Conservation (phyloP, 2,888 invertebrate species). For the Drosophila fulvimacula region DNA sequence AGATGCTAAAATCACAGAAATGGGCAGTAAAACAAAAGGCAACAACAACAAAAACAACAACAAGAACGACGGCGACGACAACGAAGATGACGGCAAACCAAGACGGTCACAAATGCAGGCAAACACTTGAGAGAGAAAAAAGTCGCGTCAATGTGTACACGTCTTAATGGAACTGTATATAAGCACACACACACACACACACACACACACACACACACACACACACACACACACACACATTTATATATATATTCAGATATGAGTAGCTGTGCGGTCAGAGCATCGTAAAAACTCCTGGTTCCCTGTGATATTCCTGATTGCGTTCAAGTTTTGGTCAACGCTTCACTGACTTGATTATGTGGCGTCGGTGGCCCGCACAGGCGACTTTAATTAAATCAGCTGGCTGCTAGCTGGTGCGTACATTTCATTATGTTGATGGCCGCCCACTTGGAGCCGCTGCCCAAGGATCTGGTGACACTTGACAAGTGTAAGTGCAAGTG, state of each 20-base stretch:
- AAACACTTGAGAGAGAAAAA: slow-evolving; percentile 75
- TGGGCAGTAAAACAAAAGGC: slow-evolving; percentile 75
- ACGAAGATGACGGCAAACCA: slow-evolving; percentile 25
- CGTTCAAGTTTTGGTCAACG: slow-evolving; percentile 66
- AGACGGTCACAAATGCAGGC: slow-evolving; percentile 68
- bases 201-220: slow-evolving; percentile 16
- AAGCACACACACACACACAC: slow-evolving; percentile 51
- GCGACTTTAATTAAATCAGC: slow-evolving; percentile 67
- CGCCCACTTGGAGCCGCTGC: slow-evolving; percentile 50
- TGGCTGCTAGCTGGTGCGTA: slow-evolving; percentile 46
- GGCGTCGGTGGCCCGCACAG: slow-evolving; percentile 57
- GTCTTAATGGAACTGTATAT: slow-evolving; percentile 84
- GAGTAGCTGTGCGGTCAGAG: slow-evolving; percentile 8
- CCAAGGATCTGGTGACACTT: slow-evolving; percentile 70
- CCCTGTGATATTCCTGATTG: slow-evolving; percentile 59
- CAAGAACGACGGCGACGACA: slow-evolving; percentile 10
- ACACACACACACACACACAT: slow-evolving; percentile 22
- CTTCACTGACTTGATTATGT: slow-evolving; percentile 69
- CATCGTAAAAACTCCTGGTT: slow-evolving; percentile 46
- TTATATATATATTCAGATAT: slow-evolving; percentile 2
- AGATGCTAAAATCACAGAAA: slow-evolving; percentile 74
- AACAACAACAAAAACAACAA: slow-evolving; percentile 26
- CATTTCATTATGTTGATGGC: slow-evolving; percentile 47
- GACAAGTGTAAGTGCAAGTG: slow-evolving; percentile 79
- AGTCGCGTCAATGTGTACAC: slow-evolving; percentile 83